Evolutionary conservation across 64 coral and sea anemone genomes (phyloP), one percentile per base, ranked within the genome.

Genomic region (Dendronephthya gigantea): DNA sequence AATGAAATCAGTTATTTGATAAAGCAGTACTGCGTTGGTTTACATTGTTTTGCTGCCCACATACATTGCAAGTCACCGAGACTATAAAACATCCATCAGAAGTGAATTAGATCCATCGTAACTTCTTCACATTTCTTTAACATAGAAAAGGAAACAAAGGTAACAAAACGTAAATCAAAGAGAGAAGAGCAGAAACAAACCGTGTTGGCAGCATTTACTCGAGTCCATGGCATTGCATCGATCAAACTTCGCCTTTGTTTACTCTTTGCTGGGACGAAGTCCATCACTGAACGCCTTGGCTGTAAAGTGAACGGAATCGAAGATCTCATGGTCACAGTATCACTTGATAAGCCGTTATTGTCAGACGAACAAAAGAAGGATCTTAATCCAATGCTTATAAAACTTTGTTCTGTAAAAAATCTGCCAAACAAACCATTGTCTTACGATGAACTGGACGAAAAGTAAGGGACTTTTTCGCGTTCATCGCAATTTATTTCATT

Each of bases 381-480:
- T 39, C 40, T 97, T 6, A 97, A 97, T 81, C 94, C 94, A 7
- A 97, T 97, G 94, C 91, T 97, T 14, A 91, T 97, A 29, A 90
- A 88, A 55, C 89, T 97, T 23, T 90, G 83, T 13, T 97, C 94
- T 34, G 94, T 89, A 4, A 89, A 83, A 55, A 82, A 85, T 49
- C 88, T 97, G 65, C 94, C 94, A 5, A 84, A 86, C 40, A 91
- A 82, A 68, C 94, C 94, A 9, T 11, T 97, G 51, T 91, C 89
- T 27, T 87, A 89, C 55, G 48, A 83, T 32, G 85, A 97, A 27
- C 86, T 97, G 17, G 86, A 81, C 14, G 83, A 89, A 86, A 93
- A 93, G 94, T 97, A 87, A 95, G 93, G 15, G 7, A 11, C 15
- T 29, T 12, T 29, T n/a, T n/a, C n/a, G n/a, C n/a, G n/a, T n/a